phyloP scores from a whole-genome alignment of 37 sponge, comb jelly and placozoan species.

The Cliona cf. orientalis region DNA sequence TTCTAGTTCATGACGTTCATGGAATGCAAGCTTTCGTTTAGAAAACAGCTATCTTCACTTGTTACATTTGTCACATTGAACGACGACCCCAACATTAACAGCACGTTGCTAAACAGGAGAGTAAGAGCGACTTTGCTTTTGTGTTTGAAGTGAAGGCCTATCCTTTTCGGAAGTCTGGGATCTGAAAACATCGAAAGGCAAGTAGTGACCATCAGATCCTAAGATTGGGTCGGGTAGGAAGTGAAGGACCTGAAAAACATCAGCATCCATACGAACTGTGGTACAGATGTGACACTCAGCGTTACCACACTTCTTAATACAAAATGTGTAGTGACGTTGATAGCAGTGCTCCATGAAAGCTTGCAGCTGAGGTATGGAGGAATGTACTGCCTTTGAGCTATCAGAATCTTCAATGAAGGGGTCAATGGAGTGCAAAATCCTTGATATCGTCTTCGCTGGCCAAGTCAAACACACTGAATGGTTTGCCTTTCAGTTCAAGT shows the following conservation, averaged over 20 bases:
- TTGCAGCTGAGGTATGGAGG: not conserved
- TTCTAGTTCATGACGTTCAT: too few species aligned
- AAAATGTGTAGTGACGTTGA: slow-evolving; percentile 8
- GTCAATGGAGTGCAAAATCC: too few species aligned
- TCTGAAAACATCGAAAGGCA: slow-evolving; percentile 21
- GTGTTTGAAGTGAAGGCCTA: not conserved
- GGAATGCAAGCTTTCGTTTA: too few species aligned
- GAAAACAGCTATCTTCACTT: slow-evolving; percentile 45
- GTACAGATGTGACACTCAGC: slow-evolving; percentile 10
- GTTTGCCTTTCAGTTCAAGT: too few species aligned
- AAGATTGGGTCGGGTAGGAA: slow-evolving; percentile 20
- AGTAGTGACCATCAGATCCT: slow-evolving; percentile 34
- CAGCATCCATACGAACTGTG: slow-evolving; percentile 20
- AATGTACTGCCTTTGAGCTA: not conserved
- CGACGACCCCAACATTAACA: slow-evolving; percentile 8
- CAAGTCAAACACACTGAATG: too few species aligned
- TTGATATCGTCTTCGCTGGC: too few species aligned
- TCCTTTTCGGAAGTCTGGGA: slow-evolving; percentile 20
- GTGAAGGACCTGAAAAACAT: not conserved
- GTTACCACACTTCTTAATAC: slow-evolving; percentile 36
- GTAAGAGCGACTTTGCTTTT: slow-evolving; percentile 10
- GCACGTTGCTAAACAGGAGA: slow-evolving; percentile 31
- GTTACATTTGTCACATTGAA: slow-evolving; percentile 39
- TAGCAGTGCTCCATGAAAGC: not conserved
- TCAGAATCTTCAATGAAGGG: not conserved